Base-by-base conservation (phyloP, 2,113 vertebrate genomes). In the Strix aluco region DNA sequence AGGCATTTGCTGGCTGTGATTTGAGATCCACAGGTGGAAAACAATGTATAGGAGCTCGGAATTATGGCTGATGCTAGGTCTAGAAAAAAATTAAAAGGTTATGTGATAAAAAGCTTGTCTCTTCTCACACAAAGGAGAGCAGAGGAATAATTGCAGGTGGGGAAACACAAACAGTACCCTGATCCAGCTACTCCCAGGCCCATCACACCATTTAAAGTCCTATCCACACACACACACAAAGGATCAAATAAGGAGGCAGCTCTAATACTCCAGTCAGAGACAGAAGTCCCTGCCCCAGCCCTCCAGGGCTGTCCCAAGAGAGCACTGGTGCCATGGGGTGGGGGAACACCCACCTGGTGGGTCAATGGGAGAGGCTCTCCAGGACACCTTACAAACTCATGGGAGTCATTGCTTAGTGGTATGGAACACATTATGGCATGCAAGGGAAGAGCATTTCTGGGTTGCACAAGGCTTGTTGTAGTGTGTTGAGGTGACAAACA, bases 171-270 rank as follows among this genome's bases (percentile, higher is more conserved):
- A 42, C 14, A 22, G 12, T 27, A 15, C 8, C 20, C 5, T n/a
- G 32, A 46, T 44, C 36, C 34, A 55, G 7, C 21, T 61, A 3
- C 34, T 52, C 9, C 11, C 19, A 55, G 10, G 10, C 3, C 21
- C 52, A 36, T 16, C 62, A 70, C 2, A 7, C 10, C 38, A 25
- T 42, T 80, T n/a, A 42, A 58, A 63, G 11, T 34, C 34, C 13
- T 29, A 23, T n/a, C 0, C 4, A 10, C 8, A 10, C 17, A 11
- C 17, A 13, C 13, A 34, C 2, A 22, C 0, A 67, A 32, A 47
- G 26, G 11, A 67, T 44, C 11, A 74, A 58, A 51, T 1, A 11
- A 4, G 1, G 13, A 3, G 15, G 2, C 6, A 38, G 1, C 14
- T 4, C 14, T n/a, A 36, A 15, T 25, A 21, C 19, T 7, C 14